phyloP scores from a whole-genome alignment of 2,113 vertebrate species.

The Petroica traversi region DNA sequence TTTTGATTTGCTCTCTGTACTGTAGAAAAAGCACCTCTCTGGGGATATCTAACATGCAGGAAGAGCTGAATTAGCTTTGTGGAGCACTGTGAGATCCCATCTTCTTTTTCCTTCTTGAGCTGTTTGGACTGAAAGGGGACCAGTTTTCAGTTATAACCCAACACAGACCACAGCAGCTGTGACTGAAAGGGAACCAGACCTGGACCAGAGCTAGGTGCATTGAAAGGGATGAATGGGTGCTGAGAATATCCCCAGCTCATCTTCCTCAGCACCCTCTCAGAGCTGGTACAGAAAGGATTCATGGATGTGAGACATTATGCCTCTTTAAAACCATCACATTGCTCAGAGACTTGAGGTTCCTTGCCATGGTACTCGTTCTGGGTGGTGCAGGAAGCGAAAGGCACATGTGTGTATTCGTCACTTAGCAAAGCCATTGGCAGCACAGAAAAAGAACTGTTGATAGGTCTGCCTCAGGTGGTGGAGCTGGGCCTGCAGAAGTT shows the following conservation, averaged over 20 bases:
- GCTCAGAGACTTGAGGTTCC: not conserved
- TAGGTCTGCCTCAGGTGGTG: not conserved
- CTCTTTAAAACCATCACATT: not conserved
- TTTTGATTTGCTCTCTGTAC: not conserved
- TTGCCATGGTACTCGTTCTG: not conserved
- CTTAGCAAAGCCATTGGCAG: not conserved
- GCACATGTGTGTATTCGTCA: not conserved
- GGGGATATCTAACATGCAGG: not conserved
- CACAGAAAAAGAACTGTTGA: not conserved
- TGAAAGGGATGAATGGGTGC: not conserved
- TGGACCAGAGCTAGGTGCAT: not conserved
- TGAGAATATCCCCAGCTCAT: not conserved
- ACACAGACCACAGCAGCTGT: not conserved
- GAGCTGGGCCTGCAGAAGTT: not conserved
- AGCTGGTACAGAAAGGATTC: not conserved
- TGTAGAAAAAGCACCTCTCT: not conserved
- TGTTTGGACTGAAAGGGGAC: not conserved
- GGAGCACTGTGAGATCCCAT: not conserved
- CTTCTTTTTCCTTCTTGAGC: not conserved
- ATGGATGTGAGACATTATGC: not conserved
- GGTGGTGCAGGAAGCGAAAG: not conserved
- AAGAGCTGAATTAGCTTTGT: not conserved
- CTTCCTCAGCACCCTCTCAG: not conserved
- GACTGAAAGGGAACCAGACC: not conserved
- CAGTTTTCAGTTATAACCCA: not conserved